Percentiles rank a stretch among this genome's conserved stretches.
phyloP scores from a whole-genome alignment of 2,797 vertebrate genomes.

The Macrochelys suwanniensis region DNA sequence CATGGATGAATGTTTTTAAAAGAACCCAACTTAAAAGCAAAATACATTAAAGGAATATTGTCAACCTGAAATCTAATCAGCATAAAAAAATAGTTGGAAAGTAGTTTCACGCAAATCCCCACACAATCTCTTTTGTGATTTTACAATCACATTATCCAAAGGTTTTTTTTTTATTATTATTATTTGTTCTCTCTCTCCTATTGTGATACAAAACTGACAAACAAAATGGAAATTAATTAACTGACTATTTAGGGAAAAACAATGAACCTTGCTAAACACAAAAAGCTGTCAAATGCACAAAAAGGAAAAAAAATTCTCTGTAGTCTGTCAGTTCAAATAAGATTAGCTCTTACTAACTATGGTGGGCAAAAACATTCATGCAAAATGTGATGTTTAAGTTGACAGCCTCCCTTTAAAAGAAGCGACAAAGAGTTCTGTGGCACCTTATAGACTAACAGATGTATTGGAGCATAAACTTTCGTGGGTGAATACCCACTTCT shows the following conservation, averaged over 20 bases:
- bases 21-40: accelerated
- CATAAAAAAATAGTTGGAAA: background rate
- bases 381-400: background rate
- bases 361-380: background rate
- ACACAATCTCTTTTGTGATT: background rate
- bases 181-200: no score
- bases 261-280: background rate
- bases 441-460: no score
- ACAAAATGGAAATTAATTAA: background rate
- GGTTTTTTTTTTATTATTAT: background rate
- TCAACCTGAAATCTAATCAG: background rate
- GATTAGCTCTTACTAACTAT: no score
- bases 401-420: background rate
- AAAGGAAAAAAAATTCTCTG: background rate
- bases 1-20: background rate
- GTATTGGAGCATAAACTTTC: no score
- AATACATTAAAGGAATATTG: accelerated
- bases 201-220: background rate
- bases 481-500: no score
- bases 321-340: background rate
- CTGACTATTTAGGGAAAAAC: background rate
- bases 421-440: no score
- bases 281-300: background rate
- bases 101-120: background rate
- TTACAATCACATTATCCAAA: background rate